A percentile compares a stretch with the other conserved stretches of the same genome.
Conservation (phyloP, 2,888 invertebrate genomes). For the Pachliopta kotzebuea region DNA sequence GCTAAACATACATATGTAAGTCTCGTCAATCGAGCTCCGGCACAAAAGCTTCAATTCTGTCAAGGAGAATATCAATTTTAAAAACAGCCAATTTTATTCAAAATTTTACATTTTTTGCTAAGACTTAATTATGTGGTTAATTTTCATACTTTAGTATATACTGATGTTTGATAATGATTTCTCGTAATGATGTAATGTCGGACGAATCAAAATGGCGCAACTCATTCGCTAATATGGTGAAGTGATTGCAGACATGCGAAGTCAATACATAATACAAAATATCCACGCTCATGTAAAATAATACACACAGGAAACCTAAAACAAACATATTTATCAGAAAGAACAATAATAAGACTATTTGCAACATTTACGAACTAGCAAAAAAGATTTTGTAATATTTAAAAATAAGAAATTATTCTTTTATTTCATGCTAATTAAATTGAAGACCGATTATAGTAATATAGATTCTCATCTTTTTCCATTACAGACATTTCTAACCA, state of each 20-base stretch:
- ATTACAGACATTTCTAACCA: no score
- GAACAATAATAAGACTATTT: neutral
- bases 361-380: no score
- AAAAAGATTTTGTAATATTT: no score
- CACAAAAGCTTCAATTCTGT: no score
- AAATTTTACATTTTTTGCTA: no score
- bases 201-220: constrained; percentile 42
- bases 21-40: no score
- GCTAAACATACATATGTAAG: no score
- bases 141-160: constrained; percentile 56
- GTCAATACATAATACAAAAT: constrained; percentile 59
- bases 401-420: no score
- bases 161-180: constrained; percentile 58
- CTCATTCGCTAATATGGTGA: constrained; percentile 50
- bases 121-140: no score
- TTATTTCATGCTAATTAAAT: neutral
- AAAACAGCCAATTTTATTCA: no score
- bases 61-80: no score
- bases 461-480: no score
- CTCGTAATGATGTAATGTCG: constrained; percentile 38
- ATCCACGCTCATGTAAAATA: constrained; percentile 56
- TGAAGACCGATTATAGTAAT: neutral
- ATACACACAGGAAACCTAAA: constrained; percentile 58
- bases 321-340: neutral
- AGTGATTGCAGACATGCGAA: constrained; percentile 59